These are phyloP conservation scores for Willowsia nigromaculata DNA, from an alignment of 2,888 invertebrate genomes.

Conservation along the genomic window DNA sequence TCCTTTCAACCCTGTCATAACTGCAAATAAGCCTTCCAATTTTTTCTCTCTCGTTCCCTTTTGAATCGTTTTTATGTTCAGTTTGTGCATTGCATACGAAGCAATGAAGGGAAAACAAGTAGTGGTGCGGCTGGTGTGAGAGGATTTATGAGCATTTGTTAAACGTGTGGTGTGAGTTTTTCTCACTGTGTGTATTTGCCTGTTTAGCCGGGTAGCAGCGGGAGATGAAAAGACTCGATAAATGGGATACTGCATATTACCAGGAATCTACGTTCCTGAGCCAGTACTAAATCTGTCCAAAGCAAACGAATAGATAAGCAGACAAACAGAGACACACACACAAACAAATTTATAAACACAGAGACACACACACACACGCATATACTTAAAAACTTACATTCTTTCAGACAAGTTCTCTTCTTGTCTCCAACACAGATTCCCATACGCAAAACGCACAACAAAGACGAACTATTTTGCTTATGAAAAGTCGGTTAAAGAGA, in stretches of 20 bases:
- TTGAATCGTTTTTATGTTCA: slow-evolving; percentile 10
- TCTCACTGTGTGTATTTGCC: slow-evolving; percentile 18
- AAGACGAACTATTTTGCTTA: not conserved
- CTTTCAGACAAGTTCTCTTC: not conserved
- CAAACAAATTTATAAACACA: slow-evolving; percentile 11
- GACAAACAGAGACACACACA: slow-evolving; percentile 25
- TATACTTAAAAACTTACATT: not conserved
- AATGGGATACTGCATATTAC: slow-evolving; percentile 43
- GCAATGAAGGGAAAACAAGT: slow-evolving; percentile 42
- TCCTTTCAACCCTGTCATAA: slow-evolving; percentile 36
- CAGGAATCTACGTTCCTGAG: not conserved
- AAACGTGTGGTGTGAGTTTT: slow-evolving; percentile 17
- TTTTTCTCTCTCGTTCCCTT: not conserved
- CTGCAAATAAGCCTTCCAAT: slow-evolving; percentile 12
- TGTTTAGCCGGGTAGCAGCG: slow-evolving; percentile 60
- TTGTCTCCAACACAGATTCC: not conserved
- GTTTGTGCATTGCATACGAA: slow-evolving; percentile 52
- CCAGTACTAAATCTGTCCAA: slow-evolving; percentile 63
- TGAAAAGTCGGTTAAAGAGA: not conserved
- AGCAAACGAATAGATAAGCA: slow-evolving; percentile 64
- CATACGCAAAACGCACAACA: not conserved
- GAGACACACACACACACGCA: not conserved
- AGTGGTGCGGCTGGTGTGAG: slow-evolving; percentile 32
- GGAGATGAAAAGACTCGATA: slow-evolving; percentile 60
- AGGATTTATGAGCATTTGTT: slow-evolving; percentile 69